phyloP scores from a whole-genome alignment of 2,113 vertebrate genomes.

The Sula dactylatra region DNA sequence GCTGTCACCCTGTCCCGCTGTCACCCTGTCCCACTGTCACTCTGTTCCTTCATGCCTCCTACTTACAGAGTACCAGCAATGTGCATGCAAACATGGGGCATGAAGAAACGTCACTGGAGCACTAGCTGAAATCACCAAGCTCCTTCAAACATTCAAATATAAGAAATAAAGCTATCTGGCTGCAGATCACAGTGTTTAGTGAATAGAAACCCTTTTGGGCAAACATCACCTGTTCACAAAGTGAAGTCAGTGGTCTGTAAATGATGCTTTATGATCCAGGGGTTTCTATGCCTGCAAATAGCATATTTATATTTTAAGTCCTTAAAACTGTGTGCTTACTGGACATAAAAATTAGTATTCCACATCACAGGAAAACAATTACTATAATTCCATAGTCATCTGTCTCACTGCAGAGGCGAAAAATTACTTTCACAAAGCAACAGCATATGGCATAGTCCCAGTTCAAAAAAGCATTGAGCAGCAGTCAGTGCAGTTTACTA shows the following conservation, averaged over 20 bases:
- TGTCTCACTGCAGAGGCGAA: neutral
- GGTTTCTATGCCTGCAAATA: neutral
- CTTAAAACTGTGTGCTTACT: neutral
- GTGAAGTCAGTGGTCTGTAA: neutral
- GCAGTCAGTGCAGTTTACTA: neutral
- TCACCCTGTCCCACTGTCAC: neutral
- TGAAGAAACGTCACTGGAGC: neutral
- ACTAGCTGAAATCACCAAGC: neutral
- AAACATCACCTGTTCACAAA: neutral
- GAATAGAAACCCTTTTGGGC: neutral
- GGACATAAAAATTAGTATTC: neutral
- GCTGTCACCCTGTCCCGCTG: neutral
- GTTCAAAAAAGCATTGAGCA: neutral
- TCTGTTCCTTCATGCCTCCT: neutral
- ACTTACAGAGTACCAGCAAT: neutral
- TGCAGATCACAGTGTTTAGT: neutral
- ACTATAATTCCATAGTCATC: neutral
- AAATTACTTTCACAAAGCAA: neutral
- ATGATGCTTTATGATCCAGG: neutral
- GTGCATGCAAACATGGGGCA: neutral
- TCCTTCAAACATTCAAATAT: neutral
- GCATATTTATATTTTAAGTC: neutral
- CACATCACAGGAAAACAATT: neutral
- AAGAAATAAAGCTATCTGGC: neutral
- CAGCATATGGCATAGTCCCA: neutral